Evolutionary conservation across 64 coral and sea anemone species (phyloP), one percentile per base, ranked within the genome.

Genomic region (Montipora cactus): DNA sequence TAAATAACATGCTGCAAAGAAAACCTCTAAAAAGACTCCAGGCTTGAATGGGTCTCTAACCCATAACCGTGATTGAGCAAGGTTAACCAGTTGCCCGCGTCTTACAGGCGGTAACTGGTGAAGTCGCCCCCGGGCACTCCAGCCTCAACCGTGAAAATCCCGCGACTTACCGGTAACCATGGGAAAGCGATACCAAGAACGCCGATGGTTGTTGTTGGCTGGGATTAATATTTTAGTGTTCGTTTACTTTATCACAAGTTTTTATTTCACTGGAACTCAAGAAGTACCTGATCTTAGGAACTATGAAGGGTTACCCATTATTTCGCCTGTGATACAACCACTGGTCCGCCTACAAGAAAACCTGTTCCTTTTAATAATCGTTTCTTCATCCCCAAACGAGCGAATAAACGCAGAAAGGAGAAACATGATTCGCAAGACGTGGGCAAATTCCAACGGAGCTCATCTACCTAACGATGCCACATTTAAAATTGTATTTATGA

Each of bases 401-500:
- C 76, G 46, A 48, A 79, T 59, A 18, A 74, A 90, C 74, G 19
- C 86, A 5, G 28, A 87, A 12, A 89, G 84, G 59, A 89, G 95
- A 75, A 49, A 66, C 12, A 89, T 69, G 74, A 87, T 96, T 51
- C 74, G 95, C 14, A 67, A 57, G 4, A 96, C 91, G 20, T 96
- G 95, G 95, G 95, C 87, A 8, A 87, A 61, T 44, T 19, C 22
- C 10, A 44, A 79, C 14, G 46, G 57, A 4, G 55, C 74, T 51
- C 23, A 7, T 44, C 49, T 71, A 19, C 20, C 10, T 0, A 67
- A 51, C 18, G 75, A 84, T 71, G 23, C 58, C 1, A 67, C 10
- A 50, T 94, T 92, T 87, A 88, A 59, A 52, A 68, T 90, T 10
- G 70, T 96, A 7, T 96, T 96, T 50, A 94, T 96, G 95, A 87